Evolutionary conservation across 1,140 invertebrate species (phyloP).

Genomic region (Drosophila ambigua): DNA sequence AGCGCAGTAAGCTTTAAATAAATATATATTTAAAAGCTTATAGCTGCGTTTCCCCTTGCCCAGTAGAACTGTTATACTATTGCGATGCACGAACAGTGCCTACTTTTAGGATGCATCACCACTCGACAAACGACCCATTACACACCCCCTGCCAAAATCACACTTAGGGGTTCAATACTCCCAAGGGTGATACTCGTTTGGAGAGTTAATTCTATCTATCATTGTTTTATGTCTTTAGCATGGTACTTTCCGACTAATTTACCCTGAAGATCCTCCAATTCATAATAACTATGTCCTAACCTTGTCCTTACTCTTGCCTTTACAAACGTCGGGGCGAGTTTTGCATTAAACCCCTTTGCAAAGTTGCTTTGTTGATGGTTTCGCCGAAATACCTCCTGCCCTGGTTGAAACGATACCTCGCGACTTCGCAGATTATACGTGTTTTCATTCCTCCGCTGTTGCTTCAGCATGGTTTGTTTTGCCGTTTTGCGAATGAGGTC

Average conservation of each 20-base stretch:
- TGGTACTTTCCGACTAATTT: slow-evolving; percentile 4
- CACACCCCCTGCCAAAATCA: no score
- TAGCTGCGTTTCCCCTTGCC: no score
- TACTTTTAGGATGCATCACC: no score
- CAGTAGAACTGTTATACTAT: no score
- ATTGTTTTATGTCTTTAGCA: slow-evolving; percentile 15
- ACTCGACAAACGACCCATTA: no score
- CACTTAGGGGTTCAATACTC: no score
- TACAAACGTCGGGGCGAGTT: slow-evolving; percentile 1
- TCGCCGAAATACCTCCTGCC: slow-evolving; percentile 5
- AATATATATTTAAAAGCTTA: no score
- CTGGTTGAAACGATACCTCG: not conserved
- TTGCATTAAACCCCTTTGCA: slow-evolving; percentile 1
- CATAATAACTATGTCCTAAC: not conserved
- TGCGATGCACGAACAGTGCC: no score
- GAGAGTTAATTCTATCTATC: no score
- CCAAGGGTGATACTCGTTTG: no score
- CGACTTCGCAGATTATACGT: slow-evolving; percentile 7
- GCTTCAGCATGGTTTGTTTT: not conserved
- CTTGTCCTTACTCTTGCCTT: not conserved
- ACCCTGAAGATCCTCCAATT: slow-evolving; percentile 10
- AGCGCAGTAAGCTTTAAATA: no score
- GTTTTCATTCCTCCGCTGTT: slow-evolving; percentile 4
- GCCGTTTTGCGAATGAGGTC: slow-evolving; percentile 4
- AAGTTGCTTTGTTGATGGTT: slow-evolving; percentile 14